Base-by-base conservation (phyloP, 2,113 vertebrate genomes). In the Muntiacus muntjak region DNA sequence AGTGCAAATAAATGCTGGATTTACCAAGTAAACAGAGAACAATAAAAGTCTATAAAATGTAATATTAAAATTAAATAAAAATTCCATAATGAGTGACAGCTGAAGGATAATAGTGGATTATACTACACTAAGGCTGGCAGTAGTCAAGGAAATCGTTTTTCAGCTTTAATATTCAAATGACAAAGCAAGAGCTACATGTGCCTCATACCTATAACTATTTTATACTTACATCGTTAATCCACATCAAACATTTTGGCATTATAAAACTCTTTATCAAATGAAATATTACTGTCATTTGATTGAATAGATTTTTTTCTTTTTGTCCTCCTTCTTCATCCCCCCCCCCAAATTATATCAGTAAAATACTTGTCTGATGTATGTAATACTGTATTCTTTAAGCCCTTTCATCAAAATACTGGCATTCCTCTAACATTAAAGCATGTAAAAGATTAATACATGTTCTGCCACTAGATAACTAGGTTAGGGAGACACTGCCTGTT, bases 21-120 rank as follows among this genome's bases (percentile, higher is more conserved):
- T 97, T 23, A 96, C 96, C 92, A 93, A 97, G 62, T 97, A 98
- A 98, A 98, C 54, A 97, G 71, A 98, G 83, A 87, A 90, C 91
- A 97, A 97, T 97, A 97, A 96, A 98, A 98, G 88, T 96, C 96
- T 97, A 94, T 96, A 96, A 95, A 98, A 98, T 10, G 11, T 94
- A 98, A 95, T 97, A 97, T 96, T 85, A 95, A 98, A 98, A 98
- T 98, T 96, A 98, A 98, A 98, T 98, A 94, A 98, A 98, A 98
- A 98, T 98, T 64, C 81, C 87, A 96, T 94, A 96, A 98, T 95
- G 93, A 98, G 43, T 97, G 96, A 97, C 85, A 98, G 87, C 23
- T 87, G 52, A 94, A 97, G 6, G 36, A 92, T 96, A 96, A 98
- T 96, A 83, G 87, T 97, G 83, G 57, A 91, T 98, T 95, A 97